Conservation (phyloP, 2,113 vertebrate species). For the Orcinus orca region DNA sequence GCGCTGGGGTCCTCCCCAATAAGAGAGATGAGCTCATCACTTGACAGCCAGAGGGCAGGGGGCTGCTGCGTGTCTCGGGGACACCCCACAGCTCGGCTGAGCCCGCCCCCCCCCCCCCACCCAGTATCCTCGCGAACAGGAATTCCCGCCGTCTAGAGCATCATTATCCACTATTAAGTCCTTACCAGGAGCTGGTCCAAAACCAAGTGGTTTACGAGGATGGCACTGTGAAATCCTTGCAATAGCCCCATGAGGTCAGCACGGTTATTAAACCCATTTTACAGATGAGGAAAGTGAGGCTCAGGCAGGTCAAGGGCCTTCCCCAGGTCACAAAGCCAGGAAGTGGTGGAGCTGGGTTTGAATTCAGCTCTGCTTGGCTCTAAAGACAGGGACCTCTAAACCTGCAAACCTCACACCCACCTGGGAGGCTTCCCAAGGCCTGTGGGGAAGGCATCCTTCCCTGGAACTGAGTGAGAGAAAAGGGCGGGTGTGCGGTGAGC, state of each 20-base stretch:
- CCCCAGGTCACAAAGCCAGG: background rate
- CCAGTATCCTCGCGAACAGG: background rate
- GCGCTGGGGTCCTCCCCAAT: slow-evolving; percentile 51
- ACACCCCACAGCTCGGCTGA: background rate
- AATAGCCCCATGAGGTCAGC: rapidly evolving
- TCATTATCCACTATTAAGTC: background rate
- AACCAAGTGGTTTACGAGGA: background rate
- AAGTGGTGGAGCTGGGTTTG: rapidly evolving
- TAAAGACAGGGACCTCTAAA: background rate
- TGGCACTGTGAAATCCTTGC: rapidly evolving
- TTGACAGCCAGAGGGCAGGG: slow-evolving; percentile 49
- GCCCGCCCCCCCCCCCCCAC: background rate
- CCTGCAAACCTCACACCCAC: background rate
- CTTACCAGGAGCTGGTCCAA: background rate
- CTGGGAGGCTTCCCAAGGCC: background rate
- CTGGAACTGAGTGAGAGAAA: background rate
- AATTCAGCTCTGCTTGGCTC: background rate
- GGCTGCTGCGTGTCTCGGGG: background rate
- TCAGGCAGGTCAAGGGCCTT: background rate
- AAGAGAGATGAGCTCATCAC: slow-evolving; percentile 80
- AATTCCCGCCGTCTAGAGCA: background rate
- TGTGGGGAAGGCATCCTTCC: background rate
- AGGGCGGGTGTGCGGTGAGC: background rate
- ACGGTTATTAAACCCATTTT: background rate
- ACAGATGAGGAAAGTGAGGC: background rate